Conservation (phyloP, 2,797 vertebrate species). For the Sebastes minor region DNA sequence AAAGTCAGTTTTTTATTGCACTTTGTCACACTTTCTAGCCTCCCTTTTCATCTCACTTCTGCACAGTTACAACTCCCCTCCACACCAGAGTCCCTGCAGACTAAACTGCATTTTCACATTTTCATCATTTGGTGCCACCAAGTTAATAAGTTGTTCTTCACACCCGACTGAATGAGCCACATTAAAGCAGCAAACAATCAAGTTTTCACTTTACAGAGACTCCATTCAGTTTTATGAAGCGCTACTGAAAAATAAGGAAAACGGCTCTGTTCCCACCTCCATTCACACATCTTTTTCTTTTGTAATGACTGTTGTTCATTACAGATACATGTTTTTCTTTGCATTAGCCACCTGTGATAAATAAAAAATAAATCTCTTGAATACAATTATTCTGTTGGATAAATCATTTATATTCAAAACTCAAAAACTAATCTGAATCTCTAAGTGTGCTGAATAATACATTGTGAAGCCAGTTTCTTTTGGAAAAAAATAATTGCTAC, state of each 20-base stretch:
- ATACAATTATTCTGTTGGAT: too few relatives aligned
- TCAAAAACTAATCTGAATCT: too few relatives aligned
- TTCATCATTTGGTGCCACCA: accelerated
- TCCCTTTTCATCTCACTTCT: background rate
- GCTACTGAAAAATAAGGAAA: background rate
- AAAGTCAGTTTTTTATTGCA: background rate
- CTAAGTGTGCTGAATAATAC: too few relatives aligned
- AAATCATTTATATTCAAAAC: too few relatives aligned
- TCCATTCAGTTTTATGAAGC: background rate
- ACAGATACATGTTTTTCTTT: background rate
- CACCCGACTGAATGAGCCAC: background rate
- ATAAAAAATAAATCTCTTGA: background rate
- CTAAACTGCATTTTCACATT: background rate
- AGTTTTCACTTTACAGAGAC: background rate
- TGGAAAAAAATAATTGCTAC: too few relatives aligned
- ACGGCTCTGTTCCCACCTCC: too few relatives aligned
- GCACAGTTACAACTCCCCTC: background rate
- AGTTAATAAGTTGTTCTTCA: background rate
- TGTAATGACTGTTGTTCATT: background rate
- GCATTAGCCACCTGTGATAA: background rate
- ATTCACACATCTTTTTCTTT: background rate
- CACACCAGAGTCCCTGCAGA: background rate
- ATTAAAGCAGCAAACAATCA: background rate
- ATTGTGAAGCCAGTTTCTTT: too few relatives aligned
- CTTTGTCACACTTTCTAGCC: background rate